A percentile compares a stretch with the other conserved stretches of the same genome.
phyloP scores from a whole-genome alignment of 2,113 vertebrate species.

The Chrysochloris asiatica region DNA sequence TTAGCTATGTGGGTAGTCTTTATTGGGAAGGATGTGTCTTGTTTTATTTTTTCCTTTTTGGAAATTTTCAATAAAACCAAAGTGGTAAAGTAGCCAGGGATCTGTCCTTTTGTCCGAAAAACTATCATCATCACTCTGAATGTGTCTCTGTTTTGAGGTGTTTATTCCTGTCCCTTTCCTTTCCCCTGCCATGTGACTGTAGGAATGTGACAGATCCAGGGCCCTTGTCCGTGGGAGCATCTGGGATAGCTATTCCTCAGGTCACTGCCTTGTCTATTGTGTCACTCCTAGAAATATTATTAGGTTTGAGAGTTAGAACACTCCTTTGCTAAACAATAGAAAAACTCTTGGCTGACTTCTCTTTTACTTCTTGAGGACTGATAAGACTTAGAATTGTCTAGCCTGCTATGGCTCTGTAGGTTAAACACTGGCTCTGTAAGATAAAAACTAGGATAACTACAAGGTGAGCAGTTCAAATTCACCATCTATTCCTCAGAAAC shows the following conservation, averaged over 20 bases:
- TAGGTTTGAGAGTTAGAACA: not conserved
- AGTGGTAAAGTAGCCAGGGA: not conserved
- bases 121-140: conserved; percentile 33
- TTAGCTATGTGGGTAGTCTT: conserved; percentile 39
- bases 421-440: no score
- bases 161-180: not conserved
- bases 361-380: not conserved
- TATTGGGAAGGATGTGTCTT: not conserved
- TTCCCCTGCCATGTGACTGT: not conserved
- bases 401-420: no score
- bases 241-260: not conserved
- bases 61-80: conserved; percentile 42
- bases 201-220: not conserved
- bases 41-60: not conserved
- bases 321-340: not conserved
- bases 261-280: not conserved
- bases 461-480: no score
- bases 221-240: not conserved
- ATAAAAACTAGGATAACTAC: no score
- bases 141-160: not conserved
- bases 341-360: not conserved
- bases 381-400: not conserved
- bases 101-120: conserved; percentile 11
- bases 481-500: no score
- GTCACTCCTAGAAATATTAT: not conserved